phyloP scores from a whole-genome alignment of 2,113 vertebrate species.

The Physeter macrocephalus region DNA sequence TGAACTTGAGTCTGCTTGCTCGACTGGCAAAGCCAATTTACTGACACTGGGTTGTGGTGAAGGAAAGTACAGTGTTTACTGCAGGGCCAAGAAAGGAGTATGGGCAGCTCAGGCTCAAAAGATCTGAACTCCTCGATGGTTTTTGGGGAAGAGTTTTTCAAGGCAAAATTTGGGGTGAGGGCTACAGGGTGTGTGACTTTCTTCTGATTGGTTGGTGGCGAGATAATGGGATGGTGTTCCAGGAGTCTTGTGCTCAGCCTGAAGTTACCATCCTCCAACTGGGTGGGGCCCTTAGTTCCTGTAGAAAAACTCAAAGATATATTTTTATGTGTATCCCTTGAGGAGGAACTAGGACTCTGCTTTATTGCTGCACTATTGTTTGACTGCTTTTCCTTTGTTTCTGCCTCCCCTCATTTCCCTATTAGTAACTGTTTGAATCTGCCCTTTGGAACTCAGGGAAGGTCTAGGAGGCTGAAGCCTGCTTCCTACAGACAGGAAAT shows the following conservation, averaged over 20 bases:
- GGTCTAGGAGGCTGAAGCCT: background rate
- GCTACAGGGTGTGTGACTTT: background rate
- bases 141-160: background rate
- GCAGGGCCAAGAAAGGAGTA: background rate
- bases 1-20: background rate
- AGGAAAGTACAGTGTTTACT: background rate
- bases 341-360: background rate
- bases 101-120: background rate
- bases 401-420: background rate
- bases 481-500: background rate
- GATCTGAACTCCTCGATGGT: background rate
- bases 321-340: background rate
- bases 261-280: background rate
- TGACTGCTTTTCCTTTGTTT: background rate
- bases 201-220: background rate
- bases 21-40: background rate
- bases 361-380: background rate
- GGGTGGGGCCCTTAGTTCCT: background rate
- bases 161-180: background rate
- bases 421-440: background rate
- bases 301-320: background rate
- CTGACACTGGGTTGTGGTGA: background rate
- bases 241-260: background rate
- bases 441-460: background rate
- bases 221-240: background rate